Conservation (phyloP, 92 coral and sea anemone genomes). For the Heteractis magnifica region DNA sequence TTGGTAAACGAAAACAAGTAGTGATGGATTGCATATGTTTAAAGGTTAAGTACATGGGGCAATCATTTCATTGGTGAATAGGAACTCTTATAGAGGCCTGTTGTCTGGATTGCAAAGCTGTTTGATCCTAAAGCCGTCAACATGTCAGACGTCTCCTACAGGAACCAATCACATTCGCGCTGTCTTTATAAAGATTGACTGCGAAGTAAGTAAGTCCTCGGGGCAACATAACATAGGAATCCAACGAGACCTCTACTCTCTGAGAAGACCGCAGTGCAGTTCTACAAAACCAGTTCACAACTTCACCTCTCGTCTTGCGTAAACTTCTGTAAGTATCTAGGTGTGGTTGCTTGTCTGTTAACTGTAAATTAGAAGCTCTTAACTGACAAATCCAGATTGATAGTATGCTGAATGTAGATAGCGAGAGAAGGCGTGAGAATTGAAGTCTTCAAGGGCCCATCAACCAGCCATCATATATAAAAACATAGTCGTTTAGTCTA, state of each 20-base stretch:
- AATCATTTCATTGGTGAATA: conserved; percentile 5
- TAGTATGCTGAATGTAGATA: conserved; percentile 1
- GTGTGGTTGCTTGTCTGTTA: not conserved
- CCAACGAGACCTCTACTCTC: not conserved
- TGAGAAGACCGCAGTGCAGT: not conserved
- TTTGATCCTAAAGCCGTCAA: not conserved
- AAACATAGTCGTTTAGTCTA: not conserved
- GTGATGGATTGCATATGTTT: not conserved
- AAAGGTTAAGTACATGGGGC: not conserved
- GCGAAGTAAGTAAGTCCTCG: not conserved
- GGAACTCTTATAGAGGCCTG: not conserved
- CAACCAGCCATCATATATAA: not conserved
- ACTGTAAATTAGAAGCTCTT: conserved; percentile 3
- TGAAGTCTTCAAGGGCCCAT: not conserved
- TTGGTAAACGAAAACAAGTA: not conserved
- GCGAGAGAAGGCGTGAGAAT: conserved; percentile 18
- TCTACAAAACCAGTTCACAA: too few species aligned
- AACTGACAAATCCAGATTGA: conserved; percentile 6
- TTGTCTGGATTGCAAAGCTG: not conserved
- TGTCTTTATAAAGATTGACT: not conserved
- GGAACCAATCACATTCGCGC: not conserved
- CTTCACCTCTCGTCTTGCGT: not conserved
- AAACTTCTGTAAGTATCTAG: not conserved
- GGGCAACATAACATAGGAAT: not conserved
- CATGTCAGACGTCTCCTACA: not conserved